phyloP scores from a whole-genome alignment of 1,140 invertebrate genomes.

The Danaus melanippus region DNA sequence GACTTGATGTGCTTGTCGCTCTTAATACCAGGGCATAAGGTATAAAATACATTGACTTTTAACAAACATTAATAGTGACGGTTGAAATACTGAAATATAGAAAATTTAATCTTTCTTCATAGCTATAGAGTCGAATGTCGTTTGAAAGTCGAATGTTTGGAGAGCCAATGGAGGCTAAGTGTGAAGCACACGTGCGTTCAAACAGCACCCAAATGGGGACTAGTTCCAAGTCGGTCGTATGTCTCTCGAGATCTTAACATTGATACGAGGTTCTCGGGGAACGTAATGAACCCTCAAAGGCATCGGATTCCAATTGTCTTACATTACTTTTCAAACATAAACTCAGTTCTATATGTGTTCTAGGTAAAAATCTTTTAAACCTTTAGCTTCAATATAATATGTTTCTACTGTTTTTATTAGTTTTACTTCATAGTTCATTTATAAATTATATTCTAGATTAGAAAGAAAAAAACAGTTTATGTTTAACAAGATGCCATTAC shows the following conservation, averaged over 20 bases:
- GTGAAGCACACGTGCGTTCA: conserved; percentile 60
- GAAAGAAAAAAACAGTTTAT: no score
- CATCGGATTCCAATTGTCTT: conserved; percentile 33
- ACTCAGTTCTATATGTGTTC: background rate
- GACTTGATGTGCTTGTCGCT: conserved; percentile 1
- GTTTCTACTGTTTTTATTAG: background rate
- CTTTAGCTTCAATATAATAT: background rate
- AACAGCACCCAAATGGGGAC: conserved; percentile 58
- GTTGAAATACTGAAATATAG: conserved; percentile 8
- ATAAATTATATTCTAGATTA: no score
- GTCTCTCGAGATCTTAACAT: conserved; percentile 47
- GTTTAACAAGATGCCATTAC: no score
- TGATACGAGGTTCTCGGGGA: conserved; percentile 48
- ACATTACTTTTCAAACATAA: conserved; percentile 4
- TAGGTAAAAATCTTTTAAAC: conserved; percentile 3
- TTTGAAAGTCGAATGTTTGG: conserved; percentile 11
- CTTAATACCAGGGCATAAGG: conserved; percentile 18
- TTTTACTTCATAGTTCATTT: background rate
- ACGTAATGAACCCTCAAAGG: conserved; percentile 38
- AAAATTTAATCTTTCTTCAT: conserved; percentile 13
- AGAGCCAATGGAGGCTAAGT: conserved; percentile 42
- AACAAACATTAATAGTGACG: conserved; percentile 35
- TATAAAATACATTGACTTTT: conserved; percentile 13
- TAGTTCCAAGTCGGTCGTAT: conserved; percentile 42
- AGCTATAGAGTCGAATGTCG: conserved; percentile 22